A percentile compares a stretch with the other conserved stretches of the same genome.
Evolutionary conservation across 2,797 vertebrate genomes (phyloP).

Genomic region (Sternarchorhynchus goeldii): DNA sequence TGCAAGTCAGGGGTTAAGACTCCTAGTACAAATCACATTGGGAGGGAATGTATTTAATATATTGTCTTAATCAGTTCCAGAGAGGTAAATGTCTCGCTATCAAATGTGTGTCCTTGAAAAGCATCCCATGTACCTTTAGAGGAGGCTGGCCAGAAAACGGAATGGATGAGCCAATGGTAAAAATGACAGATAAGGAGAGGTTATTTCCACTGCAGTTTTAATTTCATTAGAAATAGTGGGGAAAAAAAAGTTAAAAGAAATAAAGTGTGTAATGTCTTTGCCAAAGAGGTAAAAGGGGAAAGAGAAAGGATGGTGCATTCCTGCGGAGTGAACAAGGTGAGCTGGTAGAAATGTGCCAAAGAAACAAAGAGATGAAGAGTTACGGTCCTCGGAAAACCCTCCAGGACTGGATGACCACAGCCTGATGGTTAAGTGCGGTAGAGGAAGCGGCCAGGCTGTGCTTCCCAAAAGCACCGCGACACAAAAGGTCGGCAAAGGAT

Average conservation of each 20-base stretch:
- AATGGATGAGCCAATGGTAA: conserved; percentile 45
- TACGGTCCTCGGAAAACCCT: conserved; percentile 28
- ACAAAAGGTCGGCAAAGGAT: too few relatives aligned
- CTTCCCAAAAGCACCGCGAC: too few relatives aligned
- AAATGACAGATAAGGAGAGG: conserved; percentile 58
- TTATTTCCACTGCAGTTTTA: conserved; percentile 55
- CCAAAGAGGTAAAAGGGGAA: conserved; percentile 50
- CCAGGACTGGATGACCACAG: conserved; percentile 5
- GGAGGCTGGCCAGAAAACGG: conserved; percentile 49
- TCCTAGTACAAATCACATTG: conserved; percentile 75
- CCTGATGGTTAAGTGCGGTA: too few relatives aligned
- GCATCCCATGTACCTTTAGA: conserved; percentile 54
- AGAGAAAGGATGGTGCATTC: conserved; percentile 64
- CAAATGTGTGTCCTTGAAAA: conserved; percentile 57
- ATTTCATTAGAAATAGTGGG: conserved; percentile 44
- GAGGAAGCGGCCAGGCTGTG: too few relatives aligned
- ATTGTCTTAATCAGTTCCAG: conserved; percentile 76
- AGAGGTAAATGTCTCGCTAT: conserved; percentile 61
- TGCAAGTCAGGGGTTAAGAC: conserved; percentile 71
- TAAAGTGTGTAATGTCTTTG: conserved; percentile 45
- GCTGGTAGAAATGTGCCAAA: conserved; percentile 42
- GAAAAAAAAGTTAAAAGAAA: conserved; percentile 44
- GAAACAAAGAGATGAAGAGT: conserved; percentile 46
- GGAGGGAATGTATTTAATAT: conserved; percentile 71
- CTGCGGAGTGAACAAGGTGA: conserved; percentile 64